Evolutionary conservation across 92 coral and sea anemone species (phyloP), one percentile per base, ranked within the genome.

Genomic region (Epizoanthus rinbou): DNA sequence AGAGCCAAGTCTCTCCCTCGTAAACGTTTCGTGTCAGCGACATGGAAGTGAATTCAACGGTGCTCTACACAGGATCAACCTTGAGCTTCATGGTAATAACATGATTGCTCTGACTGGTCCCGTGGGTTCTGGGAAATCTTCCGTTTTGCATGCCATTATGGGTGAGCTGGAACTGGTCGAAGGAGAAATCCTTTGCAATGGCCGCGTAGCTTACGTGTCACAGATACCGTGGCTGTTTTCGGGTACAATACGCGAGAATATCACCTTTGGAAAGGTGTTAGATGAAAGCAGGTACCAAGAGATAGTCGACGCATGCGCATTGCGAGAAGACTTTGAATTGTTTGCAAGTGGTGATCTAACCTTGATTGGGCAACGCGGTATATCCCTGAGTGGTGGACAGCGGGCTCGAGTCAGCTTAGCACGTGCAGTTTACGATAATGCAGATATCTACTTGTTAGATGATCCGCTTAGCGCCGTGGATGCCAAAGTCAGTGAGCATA

Each of bases 201-300:
- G 54, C 54, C 54, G 54, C 14, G 54, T 50, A 50, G 54, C 54
- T 1, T 50, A 50, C 16, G 54, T 68, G 39, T 68, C 73, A 3
- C 73, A 68, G 73, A 35, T 68, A 68, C 73, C 73, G 3, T 68
- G 73, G 73, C 53, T 68, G n/a, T 68, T 68, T 43, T 68, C 73
- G 21, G 73, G 73, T 8, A 31, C 73, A 31, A 35, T 68, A 28
- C 73, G 73, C 50, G 73, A 68, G 73, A 68, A 68, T 43, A 35
- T 68, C 3, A 68, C 14, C 15, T 50, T 50, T 50, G 54, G 54
- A 50, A 50, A 50, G 54, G 54, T 9, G 54, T 10, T 9, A 1
- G 54, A 50, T 50, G 54, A 50, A 50, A 50, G 14, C 54, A 50
- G 54, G 54, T 50, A 50, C 54, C 54, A 50, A 50, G 54, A 50